Evolutionary conservation across 2,888 invertebrate species (phyloP).

Genomic region (Meiosimyza platycephala): DNA sequence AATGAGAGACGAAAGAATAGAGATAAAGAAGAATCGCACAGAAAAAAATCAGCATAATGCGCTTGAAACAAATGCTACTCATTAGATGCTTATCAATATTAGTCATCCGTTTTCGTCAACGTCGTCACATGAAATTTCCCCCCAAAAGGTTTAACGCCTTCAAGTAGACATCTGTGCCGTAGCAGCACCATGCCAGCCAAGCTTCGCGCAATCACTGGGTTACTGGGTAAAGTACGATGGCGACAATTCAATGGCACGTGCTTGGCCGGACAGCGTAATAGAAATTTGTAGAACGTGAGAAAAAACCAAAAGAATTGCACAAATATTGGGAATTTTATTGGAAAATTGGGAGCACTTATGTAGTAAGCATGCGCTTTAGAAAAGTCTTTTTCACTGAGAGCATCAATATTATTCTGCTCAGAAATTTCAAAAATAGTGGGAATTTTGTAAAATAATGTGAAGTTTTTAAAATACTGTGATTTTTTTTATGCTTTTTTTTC

Average conservation of each 20-base stretch:
- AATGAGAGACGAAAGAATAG: neutral
- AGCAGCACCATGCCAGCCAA: neutral
- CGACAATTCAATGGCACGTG: conserved; percentile 1
- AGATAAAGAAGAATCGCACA: neutral
- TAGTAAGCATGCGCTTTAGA: too few relatives aligned
- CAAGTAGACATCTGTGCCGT: conserved; percentile 1
- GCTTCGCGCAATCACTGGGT: conserved; percentile 10
- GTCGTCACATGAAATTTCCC: neutral
- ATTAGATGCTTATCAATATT: conserved; percentile 4
- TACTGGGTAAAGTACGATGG: conserved; percentile 21
- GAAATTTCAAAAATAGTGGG: too few relatives aligned
- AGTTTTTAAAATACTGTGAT: too few relatives aligned
- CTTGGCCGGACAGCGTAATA: neutral
- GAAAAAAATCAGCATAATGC: neutral
- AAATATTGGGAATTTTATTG: conserved; percentile 1
- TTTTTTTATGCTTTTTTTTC: too few relatives aligned
- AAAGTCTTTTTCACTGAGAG: too few relatives aligned
- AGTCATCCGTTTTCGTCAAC: neutral
- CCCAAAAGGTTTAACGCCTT: neutral
- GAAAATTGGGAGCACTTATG: too few relatives aligned
- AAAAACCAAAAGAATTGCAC: neutral
- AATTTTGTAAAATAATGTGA: too few relatives aligned
- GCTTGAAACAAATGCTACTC: conserved; percentile 6
- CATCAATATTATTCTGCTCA: too few relatives aligned
- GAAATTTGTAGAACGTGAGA: neutral